These are phyloP conservation scores for Eilema caniola DNA, from an alignment of 2,888 invertebrate genomes.

Conservation along the genomic window DNA sequence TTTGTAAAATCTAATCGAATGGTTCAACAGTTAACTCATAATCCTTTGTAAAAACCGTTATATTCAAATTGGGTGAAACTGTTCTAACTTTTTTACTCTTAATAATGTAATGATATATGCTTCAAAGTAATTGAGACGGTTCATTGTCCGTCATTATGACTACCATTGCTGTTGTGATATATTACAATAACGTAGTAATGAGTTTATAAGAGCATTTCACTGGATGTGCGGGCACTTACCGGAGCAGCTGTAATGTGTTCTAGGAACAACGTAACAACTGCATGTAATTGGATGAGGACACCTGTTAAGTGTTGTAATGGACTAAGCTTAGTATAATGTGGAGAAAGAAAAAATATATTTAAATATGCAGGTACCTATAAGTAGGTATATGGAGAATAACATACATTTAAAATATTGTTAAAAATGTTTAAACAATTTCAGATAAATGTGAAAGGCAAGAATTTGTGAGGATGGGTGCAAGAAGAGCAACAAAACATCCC, in stretches of 20 bases:
- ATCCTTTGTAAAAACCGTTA: not conserved
- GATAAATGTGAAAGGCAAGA: too few relatives aligned
- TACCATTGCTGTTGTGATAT: slow-evolving; percentile 7
- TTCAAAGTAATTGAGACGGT: slow-evolving; percentile 3
- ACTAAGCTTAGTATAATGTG: slow-evolving; percentile 5
- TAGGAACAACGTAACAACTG: slow-evolving; percentile 30
- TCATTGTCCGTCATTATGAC: slow-evolving; percentile 12
- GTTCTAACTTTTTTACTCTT: not conserved
- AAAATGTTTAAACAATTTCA: too few relatives aligned
- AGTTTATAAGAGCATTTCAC: slow-evolving; percentile 34
- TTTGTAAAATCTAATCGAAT: not conserved
- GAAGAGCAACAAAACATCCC: too few relatives aligned
- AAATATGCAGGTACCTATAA: too few relatives aligned
- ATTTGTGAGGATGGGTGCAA: too few relatives aligned
- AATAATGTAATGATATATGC: not conserved
- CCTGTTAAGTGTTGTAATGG: slow-evolving; percentile 36
- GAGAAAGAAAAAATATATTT: not conserved
- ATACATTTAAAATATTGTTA: too few relatives aligned
- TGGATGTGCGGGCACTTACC: slow-evolving; percentile 24
- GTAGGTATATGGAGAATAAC: too few relatives aligned
- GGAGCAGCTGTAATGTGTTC: slow-evolving; percentile 35
- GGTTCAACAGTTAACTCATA: not conserved
- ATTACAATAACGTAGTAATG: slow-evolving; percentile 22
- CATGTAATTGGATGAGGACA: slow-evolving; percentile 38
- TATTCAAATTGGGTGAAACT: not conserved